Percentiles rank a stretch among this genome's conserved stretches.
Conservation (phyloP, 1,140 invertebrate species). For the Meloidogyne hapla region DNA sequence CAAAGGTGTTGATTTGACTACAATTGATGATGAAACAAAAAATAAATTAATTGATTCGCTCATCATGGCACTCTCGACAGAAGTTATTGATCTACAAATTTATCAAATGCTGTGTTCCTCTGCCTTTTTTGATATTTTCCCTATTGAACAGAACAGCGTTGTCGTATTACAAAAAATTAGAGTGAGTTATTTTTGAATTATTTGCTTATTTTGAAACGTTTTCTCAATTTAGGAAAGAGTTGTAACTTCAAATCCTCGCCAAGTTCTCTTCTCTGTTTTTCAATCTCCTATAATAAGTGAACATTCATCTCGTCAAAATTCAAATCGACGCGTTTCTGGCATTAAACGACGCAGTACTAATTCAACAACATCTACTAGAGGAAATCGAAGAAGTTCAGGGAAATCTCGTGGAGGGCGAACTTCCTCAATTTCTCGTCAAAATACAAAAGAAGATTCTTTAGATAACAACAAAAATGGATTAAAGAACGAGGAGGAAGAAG, state of each 20-base stretch:
- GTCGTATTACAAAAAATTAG: slow-evolving; percentile 21
- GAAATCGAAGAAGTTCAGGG: no score
- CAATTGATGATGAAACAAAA: slow-evolving; percentile 1
- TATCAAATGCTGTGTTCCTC: slow-evolving; percentile 34
- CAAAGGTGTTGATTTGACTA: slow-evolving; percentile 16
- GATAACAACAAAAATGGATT: neutral
- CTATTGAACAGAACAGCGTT: slow-evolving; percentile 26
- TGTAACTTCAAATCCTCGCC: slow-evolving; percentile 23
- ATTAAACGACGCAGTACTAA: neutral
- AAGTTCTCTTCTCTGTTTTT: slow-evolving; percentile 24
- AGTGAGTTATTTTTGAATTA: neutral
- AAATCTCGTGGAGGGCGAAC: neutral
- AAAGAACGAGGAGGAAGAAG: neutral
- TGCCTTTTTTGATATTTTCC: slow-evolving; percentile 40
- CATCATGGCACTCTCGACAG: slow-evolving; percentile 36
- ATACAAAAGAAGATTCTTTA: neutral
- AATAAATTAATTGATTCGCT: slow-evolving; percentile 19
- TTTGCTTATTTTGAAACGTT: neutral
- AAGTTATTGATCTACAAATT: slow-evolving; percentile 31
- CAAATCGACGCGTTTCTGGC: neutral
- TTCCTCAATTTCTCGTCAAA: neutral
- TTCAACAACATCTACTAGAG: neutral
- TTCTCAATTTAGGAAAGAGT: slow-evolving; percentile 24
- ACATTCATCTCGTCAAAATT: neutral
- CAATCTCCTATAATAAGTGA: neutral